phyloP scores from a whole-genome alignment of 2,113 vertebrate genomes.

The Pogona vitticeps region DNA sequence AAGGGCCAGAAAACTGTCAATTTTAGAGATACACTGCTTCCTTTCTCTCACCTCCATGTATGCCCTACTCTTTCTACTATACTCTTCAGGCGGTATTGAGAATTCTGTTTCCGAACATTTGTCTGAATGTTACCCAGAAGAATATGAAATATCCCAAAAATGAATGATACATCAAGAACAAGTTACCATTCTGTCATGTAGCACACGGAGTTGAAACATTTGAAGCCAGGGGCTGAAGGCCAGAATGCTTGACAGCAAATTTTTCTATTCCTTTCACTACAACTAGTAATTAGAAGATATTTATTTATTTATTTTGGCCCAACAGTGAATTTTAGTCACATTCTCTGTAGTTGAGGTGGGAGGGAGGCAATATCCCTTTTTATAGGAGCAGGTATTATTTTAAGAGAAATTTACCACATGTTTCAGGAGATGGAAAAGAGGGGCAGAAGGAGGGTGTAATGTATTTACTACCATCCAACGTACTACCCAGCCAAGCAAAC shows the following conservation, averaged over 20 bases:
- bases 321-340: not conserved
- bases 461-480: not conserved
- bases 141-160: not conserved
- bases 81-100: not conserved
- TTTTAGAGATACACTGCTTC: not conserved
- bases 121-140: not conserved
- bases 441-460: no score
- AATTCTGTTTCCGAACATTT: not conserved
- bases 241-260: not conserved
- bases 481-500: not conserved
- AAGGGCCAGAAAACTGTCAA: slow-evolving; percentile 12
- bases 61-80: not conserved
- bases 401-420: not conserved
- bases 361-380: not conserved
- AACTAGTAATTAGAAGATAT: not conserved
- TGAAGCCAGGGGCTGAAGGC: not conserved
- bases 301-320: not conserved
- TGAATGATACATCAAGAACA: not conserved
- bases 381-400: not conserved
- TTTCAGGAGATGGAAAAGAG: not conserved
- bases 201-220: not conserved
- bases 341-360: not conserved
- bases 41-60: not conserved
- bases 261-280: not conserved
- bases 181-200: not conserved